These are phyloP conservation scores for Pantherophis alleghaniensis DNA, from an alignment of 2,797 vertebrate genomes.

Conservation along the genomic window DNA sequence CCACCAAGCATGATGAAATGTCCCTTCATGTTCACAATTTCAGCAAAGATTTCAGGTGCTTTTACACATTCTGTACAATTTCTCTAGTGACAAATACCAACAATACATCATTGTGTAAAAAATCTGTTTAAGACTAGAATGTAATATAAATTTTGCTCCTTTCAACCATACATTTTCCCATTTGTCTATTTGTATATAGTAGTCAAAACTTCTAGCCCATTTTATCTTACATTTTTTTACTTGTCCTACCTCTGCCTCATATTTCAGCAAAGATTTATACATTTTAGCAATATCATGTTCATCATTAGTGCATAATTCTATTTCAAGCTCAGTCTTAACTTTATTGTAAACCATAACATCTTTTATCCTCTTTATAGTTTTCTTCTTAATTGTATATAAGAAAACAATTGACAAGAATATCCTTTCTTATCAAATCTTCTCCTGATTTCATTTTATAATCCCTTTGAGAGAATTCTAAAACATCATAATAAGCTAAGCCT, in stretches of 20 bases:
- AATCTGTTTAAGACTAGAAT: not conserved
- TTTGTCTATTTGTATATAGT: not conserved
- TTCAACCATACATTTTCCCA: not conserved
- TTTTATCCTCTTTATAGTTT: not conserved
- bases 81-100: not conserved
- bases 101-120: not conserved
- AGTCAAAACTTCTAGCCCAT: not conserved
- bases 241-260: not conserved
- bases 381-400: not conserved
- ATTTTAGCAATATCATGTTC: not conserved
- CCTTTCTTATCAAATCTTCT: not conserved
- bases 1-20: not conserved
- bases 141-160: not conserved
- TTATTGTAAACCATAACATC: not conserved
- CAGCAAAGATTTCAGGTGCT: not conserved
- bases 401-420: not conserved
- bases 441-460: not conserved
- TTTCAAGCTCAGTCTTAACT: not conserved
- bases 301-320: not conserved
- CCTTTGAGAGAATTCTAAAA: not conserved
- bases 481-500: not conserved
- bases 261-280: not conserved
- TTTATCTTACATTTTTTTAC: not conserved
- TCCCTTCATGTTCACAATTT: not conserved
- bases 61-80: not conserved